Evolutionary conservation across 2,113 vertebrate genomes (phyloP).

Genomic region (Pantherophis guttatus): DNA sequence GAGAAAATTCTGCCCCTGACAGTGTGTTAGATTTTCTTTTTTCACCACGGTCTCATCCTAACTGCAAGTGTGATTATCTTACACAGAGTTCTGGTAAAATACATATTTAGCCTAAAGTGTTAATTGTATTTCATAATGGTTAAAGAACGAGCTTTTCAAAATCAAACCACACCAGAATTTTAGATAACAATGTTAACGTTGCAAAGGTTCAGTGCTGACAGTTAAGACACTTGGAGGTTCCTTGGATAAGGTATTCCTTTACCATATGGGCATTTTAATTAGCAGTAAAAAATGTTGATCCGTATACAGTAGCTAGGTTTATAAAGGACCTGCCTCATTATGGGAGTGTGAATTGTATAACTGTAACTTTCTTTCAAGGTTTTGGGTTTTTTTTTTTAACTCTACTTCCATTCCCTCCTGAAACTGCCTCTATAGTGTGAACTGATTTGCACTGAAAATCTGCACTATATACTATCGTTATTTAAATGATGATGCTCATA

Average conservation of each 20-base stretch:
- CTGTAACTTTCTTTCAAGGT: accelerated
- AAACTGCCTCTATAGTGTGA: background rate
- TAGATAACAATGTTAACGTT: slow-evolving; percentile 24
- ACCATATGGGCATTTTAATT: slow-evolving; percentile 58
- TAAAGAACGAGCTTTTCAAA: slow-evolving; percentile 16
- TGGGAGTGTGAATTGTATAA: background rate
- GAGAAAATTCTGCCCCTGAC: background rate
- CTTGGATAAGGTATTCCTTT: slow-evolving; percentile 55
- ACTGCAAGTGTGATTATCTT: accelerated
- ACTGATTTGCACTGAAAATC: accelerated
- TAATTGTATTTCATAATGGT: slow-evolving; percentile 9
- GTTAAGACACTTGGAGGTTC: slow-evolving; percentile 45
- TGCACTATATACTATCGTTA: background rate
- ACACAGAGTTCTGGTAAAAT: background rate
- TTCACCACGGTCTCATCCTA: accelerated
- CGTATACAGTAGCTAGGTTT: slow-evolving; percentile 19
- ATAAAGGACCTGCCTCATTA: background rate
- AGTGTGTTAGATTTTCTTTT: accelerated
- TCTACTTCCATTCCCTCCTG: background rate
- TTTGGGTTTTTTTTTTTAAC: background rate
- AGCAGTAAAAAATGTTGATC: slow-evolving; percentile 48
- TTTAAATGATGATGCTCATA: accelerated
- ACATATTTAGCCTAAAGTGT: slow-evolving; percentile 25
- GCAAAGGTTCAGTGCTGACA: slow-evolving; percentile 17
- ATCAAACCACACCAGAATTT: slow-evolving; percentile 21